phyloP scores from a whole-genome alignment of 2,113 vertebrate species.

The Accipiter cooperii region DNA sequence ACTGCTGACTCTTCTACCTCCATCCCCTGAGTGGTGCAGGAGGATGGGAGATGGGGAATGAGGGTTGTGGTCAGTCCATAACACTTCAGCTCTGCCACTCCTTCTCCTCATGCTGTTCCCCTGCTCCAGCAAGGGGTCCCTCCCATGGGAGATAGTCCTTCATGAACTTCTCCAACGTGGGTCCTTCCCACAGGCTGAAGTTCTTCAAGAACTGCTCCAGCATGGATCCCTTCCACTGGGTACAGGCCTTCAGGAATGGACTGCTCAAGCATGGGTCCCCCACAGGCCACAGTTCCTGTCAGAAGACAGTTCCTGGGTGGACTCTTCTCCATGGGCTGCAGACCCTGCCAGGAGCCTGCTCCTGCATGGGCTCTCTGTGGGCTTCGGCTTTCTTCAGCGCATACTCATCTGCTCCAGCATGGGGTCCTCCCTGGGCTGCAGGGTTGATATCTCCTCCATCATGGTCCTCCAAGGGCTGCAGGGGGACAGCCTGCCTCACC shows the following conservation, averaged over 20 bases:
- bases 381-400: not conserved
- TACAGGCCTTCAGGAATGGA: not conserved
- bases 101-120: not conserved
- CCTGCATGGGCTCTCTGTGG: too few relatives aligned
- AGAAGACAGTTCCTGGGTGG: not conserved
- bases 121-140: not conserved
- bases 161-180: not conserved
- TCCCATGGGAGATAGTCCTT: not conserved
- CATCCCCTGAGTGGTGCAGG: rapidly evolving
- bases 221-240: not conserved
- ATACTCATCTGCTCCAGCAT: not conserved
- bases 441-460: not conserved
- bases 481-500: not conserved
- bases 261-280: not conserved
- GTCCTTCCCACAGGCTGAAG: not conserved
- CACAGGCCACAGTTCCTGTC: not conserved
- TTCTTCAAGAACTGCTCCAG: not conserved
- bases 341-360: not conserved
- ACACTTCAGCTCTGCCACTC: not conserved
- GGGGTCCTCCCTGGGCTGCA: not conserved
- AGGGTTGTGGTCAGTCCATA: not conserved
- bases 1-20: not conserved
- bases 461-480: not conserved
- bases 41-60: too few relatives aligned
- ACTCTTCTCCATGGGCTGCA: not conserved